Base-by-base conservation (phyloP, 2,113 vertebrate genomes). In the Dendropsophus ebraccatus region DNA sequence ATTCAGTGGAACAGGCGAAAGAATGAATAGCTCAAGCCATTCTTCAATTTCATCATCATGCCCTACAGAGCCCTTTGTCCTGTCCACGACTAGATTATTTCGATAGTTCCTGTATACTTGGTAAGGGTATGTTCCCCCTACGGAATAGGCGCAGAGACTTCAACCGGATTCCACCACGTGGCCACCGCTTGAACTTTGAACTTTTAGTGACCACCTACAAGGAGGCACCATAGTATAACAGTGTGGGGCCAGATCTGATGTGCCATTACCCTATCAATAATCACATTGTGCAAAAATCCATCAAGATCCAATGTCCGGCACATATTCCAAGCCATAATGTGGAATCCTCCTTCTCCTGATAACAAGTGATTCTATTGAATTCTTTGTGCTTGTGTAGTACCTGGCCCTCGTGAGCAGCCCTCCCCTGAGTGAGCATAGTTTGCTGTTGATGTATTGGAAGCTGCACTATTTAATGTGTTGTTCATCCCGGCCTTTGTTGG, bases 391-490 rank as follows among this genome's bases (percentile, higher is more conserved):
- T 69, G 13, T 19, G 4, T 0, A 17, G 12, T 70, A 70, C 67
- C 67, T 70, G 32, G 17, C 67, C 67, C 5, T 3, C 11, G 67
- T 41, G 67, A 21, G 10, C 67, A 23, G 7, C 67, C 67, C 19
- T 41, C 47, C 25, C 32, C 14, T 1, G 4, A 14, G 77, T 19
- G 54, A 25, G 23, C 78, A 65, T 65, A 62, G 35, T 13, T 65
- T 65, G 32, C 30, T 41, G 77, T 58, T 60, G 52, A 25, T 62
- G 78, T n/a, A 8, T 28, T 35, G 30, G 74, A 54, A 54, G 49
- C 25, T 54, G 28, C 35, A 32, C 12, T 14, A 30, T 54, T 76
- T 37, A 80, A 60, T 62, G 25, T 37, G 81, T 72, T 83, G 90
- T 85, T 69, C 74, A 72, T 30, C 56, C 37, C 16, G 4, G 41